Evolutionary conservation across 1,140 invertebrate genomes (phyloP), one percentile per base, ranked within the genome.

Genomic region (Anthonomus grandis): DNA sequence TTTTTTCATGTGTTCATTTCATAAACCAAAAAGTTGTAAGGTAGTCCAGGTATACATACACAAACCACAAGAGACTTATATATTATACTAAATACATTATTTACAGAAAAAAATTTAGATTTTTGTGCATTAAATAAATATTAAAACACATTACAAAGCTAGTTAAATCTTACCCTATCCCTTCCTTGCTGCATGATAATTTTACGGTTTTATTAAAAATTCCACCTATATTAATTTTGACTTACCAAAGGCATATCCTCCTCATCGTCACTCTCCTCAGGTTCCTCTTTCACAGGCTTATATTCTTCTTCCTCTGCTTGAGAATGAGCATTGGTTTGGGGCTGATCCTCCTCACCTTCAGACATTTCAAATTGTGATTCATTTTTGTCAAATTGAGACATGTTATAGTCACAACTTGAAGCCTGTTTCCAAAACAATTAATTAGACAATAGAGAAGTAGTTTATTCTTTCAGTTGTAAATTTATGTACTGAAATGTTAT

Each of bases 181-280:
- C 47, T 49, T 9, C 17, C 3, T 1, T 38, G 27, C 48, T 51
- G 37, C 48, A 51, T 51, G 21, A 51, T 39, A 19, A 49, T 8
- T 36, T 12, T 36, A 23, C 23, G 24, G 41, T 1, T 21, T 22
- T 36, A 27, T 13, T 31, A 17, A 47, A 47, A 31, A 49, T n/a
- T 24, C n/a, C 17, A 15, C 10, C 12, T 22, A 45, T 19, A n/a
- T 45, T 23, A n/a, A 48, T 8, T n/a, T 45, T 13, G 17, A 72
- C 74, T 73, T 78, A 90, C 87, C 78, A 90, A 74, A 56, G 90
- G 90, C 39, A 84, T 71, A 75, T 93, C 89, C 73, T 92, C 89
- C 61, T 90, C 86, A 63, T 81, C 82, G 9, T 83, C 74, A 36
- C 63, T 67, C 31, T 79, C 75, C 39, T 64, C 67, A 23, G 27